Percentiles rank a stretch among this genome's conserved stretches.
These are phyloP conservation scores for Nephrotoma guestfalica DNA, from an alignment of 2,888 invertebrate genomes.

Conservation along the genomic window DNA sequence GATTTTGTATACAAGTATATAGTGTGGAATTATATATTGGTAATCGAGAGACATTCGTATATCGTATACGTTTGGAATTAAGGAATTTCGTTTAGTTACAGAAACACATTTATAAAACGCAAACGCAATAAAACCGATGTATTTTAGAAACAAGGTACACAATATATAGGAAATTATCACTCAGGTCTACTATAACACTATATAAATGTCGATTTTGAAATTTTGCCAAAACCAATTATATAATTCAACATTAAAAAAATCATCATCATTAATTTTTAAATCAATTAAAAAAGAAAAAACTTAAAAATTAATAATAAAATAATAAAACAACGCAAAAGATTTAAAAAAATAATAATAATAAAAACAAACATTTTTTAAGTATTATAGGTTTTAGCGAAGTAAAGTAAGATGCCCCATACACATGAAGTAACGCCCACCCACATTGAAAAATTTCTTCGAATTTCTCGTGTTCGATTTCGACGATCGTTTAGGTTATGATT, in stretches of 20 bases:
- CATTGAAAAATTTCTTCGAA: constrained; percentile 46
- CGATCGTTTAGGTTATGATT: constrained; percentile 4
- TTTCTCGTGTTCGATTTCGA: constrained; percentile 4
- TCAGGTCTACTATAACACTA: neutral
- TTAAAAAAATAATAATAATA: neutral
- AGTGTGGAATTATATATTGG: neutral
- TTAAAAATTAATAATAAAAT: neutral
- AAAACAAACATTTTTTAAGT: neutral
- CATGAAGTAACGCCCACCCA: constrained; percentile 82
- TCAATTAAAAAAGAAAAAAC: neutral
- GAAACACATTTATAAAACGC: neutral
- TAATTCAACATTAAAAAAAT: neutral
- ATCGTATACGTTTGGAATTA: neutral
- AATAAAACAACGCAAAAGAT: neutral
- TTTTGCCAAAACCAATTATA: neutral
- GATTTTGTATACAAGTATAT: neutral
- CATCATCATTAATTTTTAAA: neutral
- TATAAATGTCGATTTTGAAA: neutral
- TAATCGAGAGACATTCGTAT: neutral
- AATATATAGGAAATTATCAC: neutral
- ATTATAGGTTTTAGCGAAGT: constrained; percentile 31
- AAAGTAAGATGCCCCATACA: constrained; percentile 69
- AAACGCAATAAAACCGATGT: neutral
- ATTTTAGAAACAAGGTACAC: neutral
- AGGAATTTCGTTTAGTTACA: neutral